A percentile compares a stretch with the other conserved stretches of the same genome.
These are phyloP conservation scores for Diorhabda carinulata DNA, from an alignment of 1,140 invertebrate genomes.

Conservation along the genomic window DNA sequence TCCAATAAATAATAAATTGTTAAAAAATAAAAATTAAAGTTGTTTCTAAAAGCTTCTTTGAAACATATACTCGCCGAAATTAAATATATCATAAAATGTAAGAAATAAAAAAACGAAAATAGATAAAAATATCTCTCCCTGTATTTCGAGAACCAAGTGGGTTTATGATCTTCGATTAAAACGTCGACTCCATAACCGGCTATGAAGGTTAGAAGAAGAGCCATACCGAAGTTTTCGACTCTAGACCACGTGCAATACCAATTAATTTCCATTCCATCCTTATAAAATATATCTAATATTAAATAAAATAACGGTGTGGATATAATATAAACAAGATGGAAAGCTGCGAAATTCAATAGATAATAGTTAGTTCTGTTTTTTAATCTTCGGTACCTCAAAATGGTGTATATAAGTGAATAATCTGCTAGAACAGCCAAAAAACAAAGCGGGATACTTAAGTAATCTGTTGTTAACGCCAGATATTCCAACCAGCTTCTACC, in stretches of 20 bases:
- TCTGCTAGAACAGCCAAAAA: slow-evolving; percentile 19
- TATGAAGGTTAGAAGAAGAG: slow-evolving; percentile 17
- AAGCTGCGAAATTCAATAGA: slow-evolving; percentile 25
- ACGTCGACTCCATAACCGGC: slow-evolving; percentile 20
- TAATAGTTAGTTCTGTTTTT: slow-evolving; percentile 27
- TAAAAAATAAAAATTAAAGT: slow-evolving; percentile 16
- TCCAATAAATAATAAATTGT: slow-evolving; percentile 4
- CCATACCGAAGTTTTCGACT: slow-evolving; percentile 23
- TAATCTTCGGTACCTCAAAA: slow-evolving; percentile 26
- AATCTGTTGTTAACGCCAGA: slow-evolving; percentile 1
- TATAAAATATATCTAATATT: slow-evolving; percentile 23
- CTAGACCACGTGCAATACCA: slow-evolving; percentile 25
- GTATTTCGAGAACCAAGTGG: slow-evolving; percentile 12
- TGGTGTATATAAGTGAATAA: slow-evolving; percentile 20
- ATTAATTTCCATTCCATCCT: slow-evolving; percentile 4
- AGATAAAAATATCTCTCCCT: background rate
- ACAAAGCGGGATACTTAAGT: slow-evolving; percentile 22
- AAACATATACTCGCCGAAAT: slow-evolving; percentile 11
- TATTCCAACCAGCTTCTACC: slow-evolving; percentile 10
- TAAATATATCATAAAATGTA: background rate
- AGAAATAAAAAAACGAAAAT: slow-evolving; percentile 15
- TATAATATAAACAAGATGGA: slow-evolving; percentile 18
- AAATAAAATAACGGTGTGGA: slow-evolving; percentile 14
- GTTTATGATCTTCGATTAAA: background rate
- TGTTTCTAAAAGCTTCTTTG: slow-evolving; percentile 6